Base-by-base conservation (phyloP, 2,797 vertebrate genomes). In the Rhinogobio ventralis region DNA sequence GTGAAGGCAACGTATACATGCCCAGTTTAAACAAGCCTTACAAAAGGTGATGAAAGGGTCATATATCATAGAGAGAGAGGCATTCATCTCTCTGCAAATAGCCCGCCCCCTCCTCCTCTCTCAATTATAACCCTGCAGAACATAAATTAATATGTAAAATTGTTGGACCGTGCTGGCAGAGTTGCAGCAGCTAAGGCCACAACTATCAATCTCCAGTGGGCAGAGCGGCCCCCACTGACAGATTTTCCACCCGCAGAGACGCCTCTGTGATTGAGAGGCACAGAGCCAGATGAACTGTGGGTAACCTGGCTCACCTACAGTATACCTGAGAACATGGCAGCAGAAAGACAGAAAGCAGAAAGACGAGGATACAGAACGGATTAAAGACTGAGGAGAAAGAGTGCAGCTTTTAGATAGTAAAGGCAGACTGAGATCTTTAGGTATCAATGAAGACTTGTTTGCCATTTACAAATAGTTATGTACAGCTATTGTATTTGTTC, bases 141-240 rank as follows among this genome's bases (percentile, higher is more conserved):
- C 87, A 90, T 91, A 90, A 88, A 91, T 91, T 84, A 89, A 91
- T 88, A 91, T 88, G 88, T 89, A 88, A 88, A 91, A 89, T 82
- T 85, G 85, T 83, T 86, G 82, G 87, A 79, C 79, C 80, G 66
- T 89, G 81, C 84, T 83, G 85, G 86, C 78, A 72, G 79, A 85
- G 82, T 75, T 64, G 62, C 84, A 71, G 87, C 81, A 85, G 78
- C 88, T 85, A 89, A 90, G 87, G 88, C 86, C 87, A 83, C 67
- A 39, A 42, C 83, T 79, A 90, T 90, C 90, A 91, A 90, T 90
- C 90, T 90, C 81, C 68, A 55, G 55, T 5, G n/a, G 79, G 71
- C 5, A 28, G 83, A 55, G 60, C 69, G 53, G 36, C 64, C 75
- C 53, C 67, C n/a, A 69, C 60, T 90, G 91, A 86, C 80, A 85